These are phyloP conservation scores for Scaptomyza parva DNA, from an alignment of 2,888 invertebrate species.

Conservation along the genomic window DNA sequence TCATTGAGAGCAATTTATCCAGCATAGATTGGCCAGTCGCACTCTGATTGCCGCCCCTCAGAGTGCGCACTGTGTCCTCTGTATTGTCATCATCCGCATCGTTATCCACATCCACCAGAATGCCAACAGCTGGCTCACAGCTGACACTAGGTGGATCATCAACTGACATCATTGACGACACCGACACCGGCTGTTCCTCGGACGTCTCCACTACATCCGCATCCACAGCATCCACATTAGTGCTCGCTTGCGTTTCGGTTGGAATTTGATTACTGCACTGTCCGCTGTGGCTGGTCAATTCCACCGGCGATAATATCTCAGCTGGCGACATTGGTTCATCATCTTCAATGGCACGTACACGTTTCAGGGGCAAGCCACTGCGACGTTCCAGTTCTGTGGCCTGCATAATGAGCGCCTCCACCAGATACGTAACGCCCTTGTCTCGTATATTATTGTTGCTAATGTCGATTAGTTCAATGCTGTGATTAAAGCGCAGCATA, in stretches of 20 bases:
- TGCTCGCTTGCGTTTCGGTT: not conserved
- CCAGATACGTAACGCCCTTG: slow-evolving; percentile 89
- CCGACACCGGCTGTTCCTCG: slow-evolving; percentile 13
- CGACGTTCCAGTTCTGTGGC: slow-evolving; percentile 84
- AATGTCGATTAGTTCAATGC: slow-evolving; percentile 92
- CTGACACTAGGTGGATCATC: slow-evolving; percentile 1
- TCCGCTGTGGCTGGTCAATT: slow-evolving; percentile 1
- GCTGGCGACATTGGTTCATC: slow-evolving; percentile 71
- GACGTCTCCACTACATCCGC: slow-evolving; percentile 2
- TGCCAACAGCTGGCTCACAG: slow-evolving; percentile 37
- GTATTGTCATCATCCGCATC: slow-evolving; percentile 82
- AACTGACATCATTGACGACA: not conserved
- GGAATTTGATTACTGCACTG: slow-evolving; percentile 5
- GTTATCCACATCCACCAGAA: slow-evolving; percentile 73
- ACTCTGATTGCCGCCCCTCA: slow-evolving; percentile 53
- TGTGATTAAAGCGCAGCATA: slow-evolving; percentile 90
- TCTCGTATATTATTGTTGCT: slow-evolving; percentile 89
- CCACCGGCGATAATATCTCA: slow-evolving; percentile 35
- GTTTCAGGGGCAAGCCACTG: slow-evolving; percentile 66
- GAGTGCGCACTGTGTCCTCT: slow-evolving; percentile 81
- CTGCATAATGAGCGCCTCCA: slow-evolving; percentile 91
- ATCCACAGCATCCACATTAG: not conserved
- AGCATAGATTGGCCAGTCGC: slow-evolving; percentile 82
- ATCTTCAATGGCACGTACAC: slow-evolving; percentile 76
- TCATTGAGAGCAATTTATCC: slow-evolving; percentile 83